A percentile compares a stretch with the other conserved stretches of the same genome.
phyloP scores from a whole-genome alignment of 2,113 vertebrate species.

The Parus major region DNA sequence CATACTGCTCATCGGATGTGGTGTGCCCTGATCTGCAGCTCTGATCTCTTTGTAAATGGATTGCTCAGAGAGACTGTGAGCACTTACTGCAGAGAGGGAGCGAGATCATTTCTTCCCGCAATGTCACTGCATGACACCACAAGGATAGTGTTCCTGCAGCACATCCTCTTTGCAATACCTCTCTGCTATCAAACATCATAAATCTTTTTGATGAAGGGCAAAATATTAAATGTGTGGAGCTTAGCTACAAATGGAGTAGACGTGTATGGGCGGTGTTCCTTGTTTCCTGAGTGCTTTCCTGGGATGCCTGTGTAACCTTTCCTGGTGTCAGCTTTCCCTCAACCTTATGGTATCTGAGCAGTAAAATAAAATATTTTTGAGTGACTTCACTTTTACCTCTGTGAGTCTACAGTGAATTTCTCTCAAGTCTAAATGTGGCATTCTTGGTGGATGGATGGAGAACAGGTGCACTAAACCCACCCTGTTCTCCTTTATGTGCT shows the following conservation, averaged over 20 bases:
- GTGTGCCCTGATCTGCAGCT: background rate
- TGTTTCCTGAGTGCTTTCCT: conserved; percentile 2
- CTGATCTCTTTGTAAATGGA: background rate
- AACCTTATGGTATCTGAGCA: background rate
- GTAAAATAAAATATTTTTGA: background rate
- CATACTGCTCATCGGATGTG: accelerated
- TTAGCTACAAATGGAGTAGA: background rate
- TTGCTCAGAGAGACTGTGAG: background rate
- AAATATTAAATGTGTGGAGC: background rate
- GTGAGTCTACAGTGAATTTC: background rate
- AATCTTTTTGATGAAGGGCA: conserved; percentile 15
- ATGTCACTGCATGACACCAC: background rate
- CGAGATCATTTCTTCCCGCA: background rate
- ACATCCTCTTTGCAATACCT: background rate
- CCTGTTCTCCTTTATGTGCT: conserved; percentile 10
- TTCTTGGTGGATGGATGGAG: conserved; percentile 24
- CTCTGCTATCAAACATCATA: background rate
- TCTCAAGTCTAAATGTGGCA: background rate
- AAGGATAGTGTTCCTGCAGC: background rate
- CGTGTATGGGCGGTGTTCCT: background rate
- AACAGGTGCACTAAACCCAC: conserved; percentile 53
- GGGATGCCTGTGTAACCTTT: background rate
- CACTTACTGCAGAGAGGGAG: background rate
- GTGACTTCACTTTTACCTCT: conserved; percentile 51
- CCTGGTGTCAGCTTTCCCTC: conserved; percentile 27